Conservation (phyloP, 2,113 vertebrate genomes). For the Thalassarche chlororhynchos region DNA sequence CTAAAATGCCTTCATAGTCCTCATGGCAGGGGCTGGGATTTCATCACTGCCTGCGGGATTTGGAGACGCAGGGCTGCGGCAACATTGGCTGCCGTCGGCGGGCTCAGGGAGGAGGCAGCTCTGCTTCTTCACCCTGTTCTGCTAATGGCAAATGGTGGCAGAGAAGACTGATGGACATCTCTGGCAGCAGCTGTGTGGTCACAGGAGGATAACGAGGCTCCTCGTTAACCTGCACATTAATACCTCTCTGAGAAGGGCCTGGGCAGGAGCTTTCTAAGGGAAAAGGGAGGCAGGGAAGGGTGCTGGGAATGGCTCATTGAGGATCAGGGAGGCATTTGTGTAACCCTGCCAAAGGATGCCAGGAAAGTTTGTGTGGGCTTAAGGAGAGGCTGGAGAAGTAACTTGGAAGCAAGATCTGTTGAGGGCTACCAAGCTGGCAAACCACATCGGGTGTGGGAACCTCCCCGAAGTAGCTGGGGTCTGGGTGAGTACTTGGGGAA, state of each 20-base stretch:
- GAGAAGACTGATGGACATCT: not conserved
- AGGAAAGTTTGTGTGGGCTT: not conserved
- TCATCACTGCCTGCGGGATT: not conserved
- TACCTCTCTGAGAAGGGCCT: not conserved
- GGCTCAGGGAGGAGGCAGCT: not conserved
- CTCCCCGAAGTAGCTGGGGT: not conserved
- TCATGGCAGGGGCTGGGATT: not conserved
- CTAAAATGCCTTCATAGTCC: not conserved
- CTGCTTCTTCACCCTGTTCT: not conserved
- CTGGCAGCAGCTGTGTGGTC: not conserved
- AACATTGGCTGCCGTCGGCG: fast-evolving
- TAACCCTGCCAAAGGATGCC: not conserved
- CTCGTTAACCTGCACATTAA: not conserved
- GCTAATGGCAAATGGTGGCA: not conserved
- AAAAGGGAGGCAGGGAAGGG: not conserved
- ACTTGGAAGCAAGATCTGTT: not conserved
- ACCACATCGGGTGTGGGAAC: not conserved
- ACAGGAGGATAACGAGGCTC: not conserved
- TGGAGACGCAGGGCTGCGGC: not conserved
- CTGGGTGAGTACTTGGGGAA: not conserved
- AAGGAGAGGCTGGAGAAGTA: not conserved
- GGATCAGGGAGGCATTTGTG: not conserved
- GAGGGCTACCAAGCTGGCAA: not conserved
- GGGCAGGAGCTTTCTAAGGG: not conserved
- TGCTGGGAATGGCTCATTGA: not conserved